These are phyloP conservation scores for Caenorhabditis auriculariae DNA, from an alignment of 2,888 invertebrate species.

Conservation along the genomic window DNA sequence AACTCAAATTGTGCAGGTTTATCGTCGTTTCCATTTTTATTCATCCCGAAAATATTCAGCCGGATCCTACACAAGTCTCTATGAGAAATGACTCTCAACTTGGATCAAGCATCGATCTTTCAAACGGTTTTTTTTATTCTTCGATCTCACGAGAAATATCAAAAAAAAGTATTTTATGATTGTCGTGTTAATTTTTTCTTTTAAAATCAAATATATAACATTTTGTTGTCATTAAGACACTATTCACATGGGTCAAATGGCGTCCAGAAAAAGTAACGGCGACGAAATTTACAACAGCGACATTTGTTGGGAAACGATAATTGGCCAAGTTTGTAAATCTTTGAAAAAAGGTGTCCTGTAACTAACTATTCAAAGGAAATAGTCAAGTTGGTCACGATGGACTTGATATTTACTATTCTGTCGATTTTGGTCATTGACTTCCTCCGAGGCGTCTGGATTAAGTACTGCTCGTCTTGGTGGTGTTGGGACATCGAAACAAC, in stretches of 20 bases:
- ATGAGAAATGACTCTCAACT: too few species aligned
- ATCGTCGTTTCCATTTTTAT: too few species aligned
- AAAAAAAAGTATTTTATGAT: too few species aligned
- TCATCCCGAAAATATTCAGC: too few species aligned
- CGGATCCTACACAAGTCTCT: too few species aligned
- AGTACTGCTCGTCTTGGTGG: slow-evolving; percentile 78
- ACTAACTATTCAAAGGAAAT: slow-evolving; percentile 71
- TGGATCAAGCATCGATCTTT: too few species aligned
- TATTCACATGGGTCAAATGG: not conserved
- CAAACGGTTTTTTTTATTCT: too few species aligned
- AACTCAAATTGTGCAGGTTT: not conserved
- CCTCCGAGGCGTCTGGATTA: slow-evolving; percentile 85
- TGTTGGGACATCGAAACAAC: slow-evolving; percentile 96
- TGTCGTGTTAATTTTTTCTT: too few species aligned
- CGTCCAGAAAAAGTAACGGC: slow-evolving; percentile 2
- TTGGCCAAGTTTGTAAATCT: slow-evolving; percentile 74
- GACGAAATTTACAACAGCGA: slow-evolving; percentile 30
- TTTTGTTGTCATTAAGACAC: not conserved
- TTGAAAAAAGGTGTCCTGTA: not conserved
- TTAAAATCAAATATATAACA: too few species aligned
- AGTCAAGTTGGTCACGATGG: slow-evolving; percentile 91
- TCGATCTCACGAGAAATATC: too few species aligned
- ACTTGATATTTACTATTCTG: slow-evolving; percentile 82
- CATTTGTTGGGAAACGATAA: slow-evolving; percentile 96
- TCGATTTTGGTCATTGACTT: slow-evolving; percentile 86